Percentiles rank a stretch among this genome's conserved stretches.
Conservation (phyloP, 2,888 invertebrate genomes). For the Notodonta dromedarius region DNA sequence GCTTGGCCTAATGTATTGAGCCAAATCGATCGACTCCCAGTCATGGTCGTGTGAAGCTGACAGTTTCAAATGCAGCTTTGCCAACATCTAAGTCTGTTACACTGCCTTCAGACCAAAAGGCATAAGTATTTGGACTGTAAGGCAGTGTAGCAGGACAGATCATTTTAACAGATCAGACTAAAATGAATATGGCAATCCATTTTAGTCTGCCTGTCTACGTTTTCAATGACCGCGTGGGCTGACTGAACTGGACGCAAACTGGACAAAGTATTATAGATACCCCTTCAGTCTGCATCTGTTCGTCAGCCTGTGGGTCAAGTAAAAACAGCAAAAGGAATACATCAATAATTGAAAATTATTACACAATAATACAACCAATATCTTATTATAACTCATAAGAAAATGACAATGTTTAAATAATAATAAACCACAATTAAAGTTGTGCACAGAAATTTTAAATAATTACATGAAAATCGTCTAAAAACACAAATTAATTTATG, state of each 20-base stretch:
- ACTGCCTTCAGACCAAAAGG: not conserved
- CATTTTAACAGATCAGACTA: not conserved
- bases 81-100: not conserved
- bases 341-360: not conserved
- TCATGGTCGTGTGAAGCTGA: no score
- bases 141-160: not conserved
- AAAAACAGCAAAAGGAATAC: not conserved
- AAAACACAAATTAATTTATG: not conserved
- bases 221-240: not conserved
- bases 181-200: not conserved
- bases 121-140: not conserved
- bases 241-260: not conserved
- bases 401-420: not conserved
- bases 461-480: not conserved
- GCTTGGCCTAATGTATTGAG: not conserved
- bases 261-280: not conserved
- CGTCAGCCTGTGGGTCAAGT: no score
- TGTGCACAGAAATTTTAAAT: not conserved
- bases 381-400: not conserved
- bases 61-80: not conserved
- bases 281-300: not conserved
- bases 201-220: not conserved
- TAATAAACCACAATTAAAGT: not conserved
- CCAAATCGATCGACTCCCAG: not conserved
- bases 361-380: not conserved